Percentiles rank a stretch among this genome's conserved stretches.
These are phyloP conservation scores for Falco novaeseelandiae DNA, from an alignment of 2,797 vertebrate genomes.

Conservation along the genomic window DNA sequence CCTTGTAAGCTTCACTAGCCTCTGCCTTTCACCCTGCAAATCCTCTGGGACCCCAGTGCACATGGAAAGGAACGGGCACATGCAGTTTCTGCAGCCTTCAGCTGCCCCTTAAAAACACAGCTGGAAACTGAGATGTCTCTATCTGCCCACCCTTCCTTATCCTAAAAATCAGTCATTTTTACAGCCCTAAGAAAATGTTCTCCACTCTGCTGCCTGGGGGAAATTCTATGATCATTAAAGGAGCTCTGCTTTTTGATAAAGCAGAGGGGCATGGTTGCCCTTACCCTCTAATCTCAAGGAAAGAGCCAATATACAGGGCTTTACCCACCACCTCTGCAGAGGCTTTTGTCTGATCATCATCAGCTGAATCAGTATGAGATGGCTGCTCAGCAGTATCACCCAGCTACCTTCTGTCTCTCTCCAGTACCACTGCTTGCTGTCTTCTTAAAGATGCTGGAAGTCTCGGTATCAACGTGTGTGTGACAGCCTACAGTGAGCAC, in stretches of 20 bases:
- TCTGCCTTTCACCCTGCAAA: neutral
- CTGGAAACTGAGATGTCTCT: neutral
- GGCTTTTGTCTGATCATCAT: neutral
- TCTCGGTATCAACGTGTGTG: accelerated
- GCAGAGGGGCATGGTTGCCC: neutral
- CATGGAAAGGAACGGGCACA: neutral
- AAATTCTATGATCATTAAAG: neutral
- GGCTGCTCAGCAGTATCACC: neutral
- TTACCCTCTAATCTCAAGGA: neutral
- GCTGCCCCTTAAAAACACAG: neutral
- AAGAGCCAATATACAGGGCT: neutral
- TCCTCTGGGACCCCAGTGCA: neutral
- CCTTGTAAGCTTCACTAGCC: neutral
- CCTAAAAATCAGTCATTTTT: neutral
- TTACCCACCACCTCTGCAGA: neutral
- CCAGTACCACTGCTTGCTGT: neutral
- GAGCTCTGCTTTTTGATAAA: neutral
- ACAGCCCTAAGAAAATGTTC: neutral
- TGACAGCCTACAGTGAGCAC: accelerated
- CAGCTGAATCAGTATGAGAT: neutral
- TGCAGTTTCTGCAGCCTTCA: neutral
- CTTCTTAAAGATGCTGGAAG: neutral
- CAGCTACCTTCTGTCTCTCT: neutral
- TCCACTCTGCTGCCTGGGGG: neutral
- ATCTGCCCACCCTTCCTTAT: neutral